These are phyloP conservation scores for Nebria ingens DNA, from an alignment of 1,140 invertebrate species.

Conservation along the genomic window DNA sequence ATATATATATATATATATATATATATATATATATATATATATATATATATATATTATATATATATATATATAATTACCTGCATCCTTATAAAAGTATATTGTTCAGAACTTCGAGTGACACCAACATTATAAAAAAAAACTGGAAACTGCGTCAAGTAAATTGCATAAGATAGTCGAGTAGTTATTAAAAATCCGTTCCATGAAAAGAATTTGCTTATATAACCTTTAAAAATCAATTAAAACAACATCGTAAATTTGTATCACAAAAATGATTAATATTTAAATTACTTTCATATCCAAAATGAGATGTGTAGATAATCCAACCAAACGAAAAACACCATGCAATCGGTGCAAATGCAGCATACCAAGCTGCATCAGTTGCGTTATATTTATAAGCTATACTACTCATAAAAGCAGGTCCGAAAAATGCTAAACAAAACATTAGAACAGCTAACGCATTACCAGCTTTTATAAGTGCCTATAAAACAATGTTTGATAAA, in stretches of 20 bases:
- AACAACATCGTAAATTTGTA: too few species aligned
- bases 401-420: constrained; percentile 52
- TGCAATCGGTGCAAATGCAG: constrained; percentile 58
- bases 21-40: neutral
- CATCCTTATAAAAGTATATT: constrained; percentile 42
- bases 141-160: constrained; percentile 58
- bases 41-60: constrained; percentile 10
- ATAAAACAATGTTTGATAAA: constrained; percentile 23
- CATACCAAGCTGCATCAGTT: constrained; percentile 53
- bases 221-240: constrained; percentile 35
- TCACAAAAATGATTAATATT: neutral
- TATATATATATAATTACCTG: constrained; percentile 34
- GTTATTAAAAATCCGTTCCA: constrained; percentile 51
- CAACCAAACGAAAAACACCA: constrained; percentile 59
- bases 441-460: constrained; percentile 25
- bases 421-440: constrained; percentile 45
- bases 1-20: too few species aligned
- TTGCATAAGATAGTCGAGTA: constrained; percentile 51
- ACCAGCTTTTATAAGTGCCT: constrained; percentile 44
- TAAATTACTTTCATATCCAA: constrained; percentile 43
- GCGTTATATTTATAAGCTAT: constrained; percentile 55
- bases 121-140: constrained; percentile 58
- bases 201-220: constrained; percentile 39
- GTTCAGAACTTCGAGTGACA: constrained; percentile 38
- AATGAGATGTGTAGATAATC: constrained; percentile 51